These are phyloP conservation scores for Eurypyga helias DNA, from an alignment of 2,113 vertebrate species.

Conservation along the genomic window DNA sequence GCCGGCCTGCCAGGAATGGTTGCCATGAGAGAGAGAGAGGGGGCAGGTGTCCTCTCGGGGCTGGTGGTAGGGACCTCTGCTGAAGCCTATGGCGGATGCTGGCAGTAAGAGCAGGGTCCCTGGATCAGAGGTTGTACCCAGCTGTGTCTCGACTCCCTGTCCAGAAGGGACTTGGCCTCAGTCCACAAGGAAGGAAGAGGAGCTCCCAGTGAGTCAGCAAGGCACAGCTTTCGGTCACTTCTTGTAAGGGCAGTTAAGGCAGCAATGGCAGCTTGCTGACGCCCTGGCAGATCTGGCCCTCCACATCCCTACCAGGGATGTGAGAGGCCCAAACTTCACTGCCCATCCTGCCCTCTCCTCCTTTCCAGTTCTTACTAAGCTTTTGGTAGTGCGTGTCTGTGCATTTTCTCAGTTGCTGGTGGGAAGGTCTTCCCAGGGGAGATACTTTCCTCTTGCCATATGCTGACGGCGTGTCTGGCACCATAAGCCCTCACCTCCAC, in stretches of 20 bases:
- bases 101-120: background rate
- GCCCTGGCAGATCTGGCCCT: background rate
- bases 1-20: background rate
- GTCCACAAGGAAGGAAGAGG: background rate
- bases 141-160: background rate
- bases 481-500: background rate
- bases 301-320: background rate
- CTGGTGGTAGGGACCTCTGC: background rate
- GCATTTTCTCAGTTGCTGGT: background rate
- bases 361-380: background rate
- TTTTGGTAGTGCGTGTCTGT: background rate
- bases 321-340: fast-evolving
- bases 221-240: fast-evolving
- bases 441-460: background rate
- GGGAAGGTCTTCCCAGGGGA: background rate
- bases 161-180: background rate
- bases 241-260: background rate
- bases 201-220: background rate
- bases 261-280: background rate
- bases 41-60: background rate
- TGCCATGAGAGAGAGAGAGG: background rate
- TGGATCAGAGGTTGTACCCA: background rate
- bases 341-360: background rate
- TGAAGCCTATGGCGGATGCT: fast-evolving
- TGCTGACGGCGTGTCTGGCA: fast-evolving